Conservation (phyloP, 2,113 vertebrate genomes). For the Thermophis baileyi region DNA sequence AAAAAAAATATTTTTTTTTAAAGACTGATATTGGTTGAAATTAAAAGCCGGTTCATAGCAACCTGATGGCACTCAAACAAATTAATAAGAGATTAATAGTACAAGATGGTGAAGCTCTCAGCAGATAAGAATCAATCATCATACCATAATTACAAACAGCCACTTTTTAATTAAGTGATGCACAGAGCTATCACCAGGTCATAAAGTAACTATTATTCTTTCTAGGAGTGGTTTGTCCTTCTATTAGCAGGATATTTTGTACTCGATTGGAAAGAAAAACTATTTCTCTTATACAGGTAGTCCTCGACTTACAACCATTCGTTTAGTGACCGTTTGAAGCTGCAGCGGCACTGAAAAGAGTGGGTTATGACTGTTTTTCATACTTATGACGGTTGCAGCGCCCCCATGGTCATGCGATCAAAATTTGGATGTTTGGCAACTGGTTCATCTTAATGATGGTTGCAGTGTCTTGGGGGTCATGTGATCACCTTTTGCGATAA, state of each 20-base stretch:
- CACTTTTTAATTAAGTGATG: not conserved
- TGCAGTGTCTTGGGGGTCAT: no score
- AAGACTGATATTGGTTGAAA: constrained; percentile 8
- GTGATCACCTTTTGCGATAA: no score
- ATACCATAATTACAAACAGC: not conserved
- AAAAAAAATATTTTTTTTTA: no score
- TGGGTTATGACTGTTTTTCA: no score
- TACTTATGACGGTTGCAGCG: no score
- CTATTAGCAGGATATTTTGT: not conserved
- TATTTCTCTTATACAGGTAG: not conserved
- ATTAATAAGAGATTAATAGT: not conserved
- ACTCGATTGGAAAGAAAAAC: not conserved
- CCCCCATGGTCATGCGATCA: no score
- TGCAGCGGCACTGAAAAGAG: not conserved
- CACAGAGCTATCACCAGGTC: not conserved
- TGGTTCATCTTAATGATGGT: no score
- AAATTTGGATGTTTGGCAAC: no score
- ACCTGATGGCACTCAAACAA: not conserved
- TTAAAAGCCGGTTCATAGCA: constrained; percentile 6
- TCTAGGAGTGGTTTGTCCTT: not conserved
- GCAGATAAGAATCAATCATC: not conserved
- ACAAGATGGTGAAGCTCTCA: not conserved
- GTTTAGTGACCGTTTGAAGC: not conserved
- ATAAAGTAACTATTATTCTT: not conserved
- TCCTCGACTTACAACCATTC: not conserved